Percentiles rank a stretch among this genome's conserved stretches.
phyloP scores from a whole-genome alignment of 2,797 vertebrate genomes.

The Lates japonicus region DNA sequence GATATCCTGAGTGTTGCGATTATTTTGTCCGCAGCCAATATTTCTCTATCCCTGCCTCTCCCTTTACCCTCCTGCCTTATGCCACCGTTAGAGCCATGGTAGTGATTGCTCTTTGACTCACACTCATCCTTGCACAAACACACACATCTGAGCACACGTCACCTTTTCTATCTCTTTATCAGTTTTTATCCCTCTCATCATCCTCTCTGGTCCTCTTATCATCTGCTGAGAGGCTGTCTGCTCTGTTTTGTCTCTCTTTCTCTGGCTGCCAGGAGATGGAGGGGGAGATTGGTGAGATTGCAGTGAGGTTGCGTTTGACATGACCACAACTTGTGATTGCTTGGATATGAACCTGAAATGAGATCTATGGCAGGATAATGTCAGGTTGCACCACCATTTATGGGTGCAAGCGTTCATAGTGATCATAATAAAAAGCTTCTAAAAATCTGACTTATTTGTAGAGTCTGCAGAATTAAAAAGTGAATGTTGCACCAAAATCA shows the following conservation, averaged over 20 bases:
- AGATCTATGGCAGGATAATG: slow-evolving; percentile 50
- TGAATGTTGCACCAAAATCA: background rate
- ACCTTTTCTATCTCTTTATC: slow-evolving; percentile 58
- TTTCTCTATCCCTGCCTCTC: background rate
- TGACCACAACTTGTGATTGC: slow-evolving; percentile 50
- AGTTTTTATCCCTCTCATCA: slow-evolving; percentile 68
- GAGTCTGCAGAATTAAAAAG: background rate
- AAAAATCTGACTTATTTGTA: background rate
- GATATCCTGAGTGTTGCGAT: background rate
- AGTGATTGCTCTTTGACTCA: slow-evolving; percentile 43
- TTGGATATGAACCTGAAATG: slow-evolving; percentile 48
- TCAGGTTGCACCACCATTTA: slow-evolving; percentile 23
- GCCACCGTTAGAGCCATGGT: slow-evolving; percentile 11
- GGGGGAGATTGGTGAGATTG: slow-evolving; percentile 65
- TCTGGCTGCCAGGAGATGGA: slow-evolving; percentile 52
- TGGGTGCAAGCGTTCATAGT: background rate
- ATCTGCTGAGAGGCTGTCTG: slow-evolving; percentile 50
- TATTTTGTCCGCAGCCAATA: background rate
- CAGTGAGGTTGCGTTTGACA: slow-evolving; percentile 60
- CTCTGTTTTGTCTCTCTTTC: slow-evolving; percentile 34
- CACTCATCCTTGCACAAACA: slow-evolving; percentile 9
- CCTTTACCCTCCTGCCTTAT: background rate
- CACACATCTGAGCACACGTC: slow-evolving; percentile 30
- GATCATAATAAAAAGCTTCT: slow-evolving; percentile 1
- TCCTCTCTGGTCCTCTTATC: slow-evolving; percentile 64